Base-by-base conservation (phyloP, 2,113 vertebrate genomes). In the Arvicanthis niloticus region DNA sequence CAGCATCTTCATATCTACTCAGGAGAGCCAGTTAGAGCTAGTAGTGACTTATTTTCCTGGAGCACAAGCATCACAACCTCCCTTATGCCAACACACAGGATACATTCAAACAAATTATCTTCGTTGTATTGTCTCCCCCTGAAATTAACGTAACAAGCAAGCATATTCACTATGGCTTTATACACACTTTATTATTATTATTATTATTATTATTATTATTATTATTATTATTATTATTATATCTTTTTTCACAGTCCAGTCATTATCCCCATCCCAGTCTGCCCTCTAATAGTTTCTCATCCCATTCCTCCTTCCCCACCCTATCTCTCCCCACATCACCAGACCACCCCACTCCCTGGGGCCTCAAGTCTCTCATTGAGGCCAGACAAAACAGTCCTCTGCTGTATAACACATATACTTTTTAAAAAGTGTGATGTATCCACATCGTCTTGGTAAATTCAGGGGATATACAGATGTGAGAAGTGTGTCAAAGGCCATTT, bases 141-240 rank as follows among this genome's bases (percentile, higher is more conserved):
- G 48, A 34, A 95, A 96, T 94, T 87, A 77, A 72, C 4, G 2
- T 67, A 56, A 87, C 80, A 91, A 94, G 53, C 77, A 96, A 15
- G 67, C 34, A 84, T 26, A 68, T 62, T 81, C 7, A 67, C 65
- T 72, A 31, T 62, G 65, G 17, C 3, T n/a, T 22, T 58, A 0
- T 67, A 24, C n/a, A n/a, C n/a, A n/a, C n/a, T 67, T 29, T 13
- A 13, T 67, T 67, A 67, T 67, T 67, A 67, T 67, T 65, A 65
- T 29, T 29, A 65, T 65, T 65, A 22, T 60, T 60, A 60, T 22
- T 60, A 60, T 60, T 62, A 62, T 62, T 65, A 26, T 65, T 60
- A 26, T 58, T 60, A 60, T 58, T 58, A 22, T 51, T 51, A 51
- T 51, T 51, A 51, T 51, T 51, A 24, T 62, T 62, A 24, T 10